Percentiles rank a stretch among this genome's conserved stretches.
phyloP scores from a whole-genome alignment of 2,113 vertebrate species.

The Gymnocephalus cernua region DNA sequence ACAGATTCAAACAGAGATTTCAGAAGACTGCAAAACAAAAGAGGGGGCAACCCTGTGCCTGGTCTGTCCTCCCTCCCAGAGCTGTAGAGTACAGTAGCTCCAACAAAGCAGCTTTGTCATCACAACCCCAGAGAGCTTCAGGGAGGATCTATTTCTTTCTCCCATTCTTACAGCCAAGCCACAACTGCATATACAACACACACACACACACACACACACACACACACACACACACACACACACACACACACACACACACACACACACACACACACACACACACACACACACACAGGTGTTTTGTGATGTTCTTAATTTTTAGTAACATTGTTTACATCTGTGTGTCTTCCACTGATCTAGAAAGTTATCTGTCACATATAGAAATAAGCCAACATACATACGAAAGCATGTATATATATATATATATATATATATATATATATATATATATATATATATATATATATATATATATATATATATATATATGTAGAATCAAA shows the following conservation, averaged over 20 bases:
- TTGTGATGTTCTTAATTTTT: slow-evolving; percentile 6
- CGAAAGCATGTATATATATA: not conserved
- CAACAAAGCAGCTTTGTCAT: slow-evolving; percentile 71
- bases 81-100: slow-evolving; percentile 43
- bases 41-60: slow-evolving; percentile 33
- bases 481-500: slow-evolving; percentile 8
- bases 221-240: slow-evolving; percentile 4
- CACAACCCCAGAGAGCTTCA: slow-evolving; percentile 47
- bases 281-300: slow-evolving; percentile 4
- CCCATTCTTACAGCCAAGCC: not conserved
- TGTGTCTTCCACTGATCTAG: not conserved
- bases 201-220: not conserved
- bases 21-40: slow-evolving; percentile 37
- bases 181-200: not conserved
- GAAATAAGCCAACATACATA: not conserved
- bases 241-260: not conserved
- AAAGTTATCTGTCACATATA: slow-evolving; percentile 22
- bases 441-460: not conserved
- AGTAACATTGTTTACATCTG: not conserved
- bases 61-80: slow-evolving; percentile 34
- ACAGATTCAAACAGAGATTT: slow-evolving; percentile 70
- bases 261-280: not conserved
- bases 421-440: too few relatives aligned
- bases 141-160: slow-evolving; percentile 38
- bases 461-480: not conserved